Evolutionary conservation across 2,888 invertebrate species (phyloP).

Genomic region (Hydrotaea diabolus): DNA sequence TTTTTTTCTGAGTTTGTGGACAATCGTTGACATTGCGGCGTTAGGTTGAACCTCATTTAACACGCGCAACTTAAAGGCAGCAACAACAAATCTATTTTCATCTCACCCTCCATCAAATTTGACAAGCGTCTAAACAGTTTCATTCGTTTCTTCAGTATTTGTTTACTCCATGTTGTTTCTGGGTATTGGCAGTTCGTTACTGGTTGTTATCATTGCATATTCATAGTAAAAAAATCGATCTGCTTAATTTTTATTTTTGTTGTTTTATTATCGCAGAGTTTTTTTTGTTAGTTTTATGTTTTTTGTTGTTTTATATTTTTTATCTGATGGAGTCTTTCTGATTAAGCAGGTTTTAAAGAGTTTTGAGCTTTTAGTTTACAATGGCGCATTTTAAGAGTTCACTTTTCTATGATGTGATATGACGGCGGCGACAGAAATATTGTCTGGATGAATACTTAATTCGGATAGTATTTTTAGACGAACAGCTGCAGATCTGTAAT

Average conservation of each 20-base stretch:
- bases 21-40: not conserved
- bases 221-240: slow-evolving; percentile 73
- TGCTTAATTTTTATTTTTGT: slow-evolving; percentile 35
- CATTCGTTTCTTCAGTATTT: not conserved
- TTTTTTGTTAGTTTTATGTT: slow-evolving; percentile 32
- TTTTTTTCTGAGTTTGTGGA: too few species aligned
- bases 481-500: not conserved
- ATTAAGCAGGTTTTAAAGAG: slow-evolving; percentile 2
- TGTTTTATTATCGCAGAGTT: not conserved
- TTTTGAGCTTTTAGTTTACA: not conserved
- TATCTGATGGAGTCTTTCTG: slow-evolving; percentile 11
- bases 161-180: slow-evolving; percentile 13
- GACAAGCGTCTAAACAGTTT: slow-evolving; percentile 46
- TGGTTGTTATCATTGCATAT: slow-evolving; percentile 74
- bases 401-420: not conserved
- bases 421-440: not conserved
- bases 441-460: slow-evolving; percentile 7
- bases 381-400: slow-evolving; percentile 12
- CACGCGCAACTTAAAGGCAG: too few species aligned
- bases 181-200: not conserved
- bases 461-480: not conserved
- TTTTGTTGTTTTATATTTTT: slow-evolving; percentile 10
- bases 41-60: not conserved
- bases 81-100: not conserved
- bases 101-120: not conserved